Evolutionary conservation across 2,888 invertebrate species (phyloP).

Genomic region (Lasioglossum pauxillum): DNA sequence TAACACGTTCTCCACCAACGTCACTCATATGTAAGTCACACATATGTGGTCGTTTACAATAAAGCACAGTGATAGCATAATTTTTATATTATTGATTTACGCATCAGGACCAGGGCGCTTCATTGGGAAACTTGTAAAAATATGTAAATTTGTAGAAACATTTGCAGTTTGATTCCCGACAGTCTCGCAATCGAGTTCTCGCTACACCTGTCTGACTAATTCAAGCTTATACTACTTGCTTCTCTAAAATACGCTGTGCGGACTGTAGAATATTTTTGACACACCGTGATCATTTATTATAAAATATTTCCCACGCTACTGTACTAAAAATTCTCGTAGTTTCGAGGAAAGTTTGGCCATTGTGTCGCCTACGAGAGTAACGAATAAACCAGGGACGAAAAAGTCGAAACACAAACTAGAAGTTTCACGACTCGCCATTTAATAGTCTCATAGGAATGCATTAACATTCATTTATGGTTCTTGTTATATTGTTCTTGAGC

Average conservation of each 20-base stretch:
- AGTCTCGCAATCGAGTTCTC: not conserved
- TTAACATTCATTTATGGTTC: conserved; percentile 35
- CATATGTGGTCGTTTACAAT: too few species aligned
- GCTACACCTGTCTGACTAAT: not conserved
- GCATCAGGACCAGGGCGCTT: not conserved
- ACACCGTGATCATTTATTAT: not conserved
- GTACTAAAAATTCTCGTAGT: not conserved
- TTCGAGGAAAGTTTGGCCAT: not conserved
- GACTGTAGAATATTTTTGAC: not conserved
- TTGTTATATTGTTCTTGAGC: conserved; percentile 5
- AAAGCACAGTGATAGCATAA: too few species aligned
- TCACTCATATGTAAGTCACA: too few species aligned
- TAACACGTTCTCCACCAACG: not conserved
- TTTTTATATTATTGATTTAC: not conserved
- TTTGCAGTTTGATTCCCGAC: not conserved
- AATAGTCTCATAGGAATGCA: conserved; percentile 18
- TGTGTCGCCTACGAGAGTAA: not conserved
- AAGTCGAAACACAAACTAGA: conserved; percentile 19
- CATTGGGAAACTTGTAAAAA: not conserved
- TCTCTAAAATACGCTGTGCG: not conserved
- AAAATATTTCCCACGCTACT: not conserved
- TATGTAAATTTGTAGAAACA: not conserved
- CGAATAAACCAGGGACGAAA: conserved; percentile 17
- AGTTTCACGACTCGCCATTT: conserved; percentile 34
- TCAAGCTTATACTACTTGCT: not conserved